phyloP scores from a whole-genome alignment of 2,113 vertebrate genomes.

The Empidonax traillii region DNA sequence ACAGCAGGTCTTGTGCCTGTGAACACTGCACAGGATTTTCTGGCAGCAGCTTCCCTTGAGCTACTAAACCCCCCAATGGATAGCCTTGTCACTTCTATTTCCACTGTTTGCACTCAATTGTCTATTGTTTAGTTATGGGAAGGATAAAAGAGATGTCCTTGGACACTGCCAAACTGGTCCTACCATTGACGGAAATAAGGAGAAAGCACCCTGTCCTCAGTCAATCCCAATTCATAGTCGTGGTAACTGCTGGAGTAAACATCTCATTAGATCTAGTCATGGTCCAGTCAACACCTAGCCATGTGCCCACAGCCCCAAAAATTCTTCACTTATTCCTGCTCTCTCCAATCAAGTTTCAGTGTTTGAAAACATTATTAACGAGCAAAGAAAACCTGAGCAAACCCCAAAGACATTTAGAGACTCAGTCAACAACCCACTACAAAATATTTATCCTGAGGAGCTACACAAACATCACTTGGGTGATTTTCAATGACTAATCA shows the following conservation, averaged over 20 bases:
- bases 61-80: background rate
- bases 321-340: background rate
- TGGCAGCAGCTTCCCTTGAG: background rate
- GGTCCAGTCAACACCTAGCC: background rate
- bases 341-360: background rate
- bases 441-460: background rate
- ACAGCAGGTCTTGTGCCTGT: fast-evolving
- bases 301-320: background rate
- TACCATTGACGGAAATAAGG: background rate
- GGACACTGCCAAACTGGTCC: background rate
- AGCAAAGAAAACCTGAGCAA: background rate
- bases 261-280: background rate
- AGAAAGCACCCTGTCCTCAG: background rate
- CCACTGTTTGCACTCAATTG: no score
- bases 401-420: background rate
- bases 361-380: background rate
- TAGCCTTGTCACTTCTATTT: background rate
- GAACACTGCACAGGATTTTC: background rate
- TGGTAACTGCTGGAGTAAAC: background rate
- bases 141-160: background rate
- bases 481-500: background rate
- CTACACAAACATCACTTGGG: background rate
- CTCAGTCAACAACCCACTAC: background rate
- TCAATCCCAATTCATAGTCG: background rate
- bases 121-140: background rate